Evolutionary conservation across 2,888 invertebrate species (phyloP), one percentile per base, ranked within the genome.

Genomic region (Dusona sp.): DNA sequence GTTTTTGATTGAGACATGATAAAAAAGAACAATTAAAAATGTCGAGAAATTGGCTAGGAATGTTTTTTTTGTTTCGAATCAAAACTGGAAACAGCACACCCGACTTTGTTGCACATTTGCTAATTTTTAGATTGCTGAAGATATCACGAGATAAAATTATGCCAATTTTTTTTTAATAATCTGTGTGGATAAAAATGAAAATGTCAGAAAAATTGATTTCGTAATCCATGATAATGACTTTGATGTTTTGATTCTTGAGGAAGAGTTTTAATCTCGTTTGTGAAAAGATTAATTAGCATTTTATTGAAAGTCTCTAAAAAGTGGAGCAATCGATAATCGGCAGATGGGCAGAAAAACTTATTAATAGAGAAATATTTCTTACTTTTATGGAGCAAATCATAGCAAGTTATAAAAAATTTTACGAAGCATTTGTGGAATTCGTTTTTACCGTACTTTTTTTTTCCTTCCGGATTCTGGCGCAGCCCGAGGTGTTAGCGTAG

Each of bases 351-450:
- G 9, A 54, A 54, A 54, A 54, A 9, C 3, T 54, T 9, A 8
- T 54, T 9, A 54, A 54, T 6, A n/a, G 6, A 51, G n/a, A 2
- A 3, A 51, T 51, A 22, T 22, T 54, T 6, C 22, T 54, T 22
- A 54, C 22, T 29, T 64, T 64, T 19, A 33, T 16, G 22, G 16
- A 16, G 8, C 16, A 45, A 68, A 16, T 68, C 25, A 25, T 13
- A 9, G 25, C 19, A 29, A 51, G 16, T 51, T 16, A 11, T 36
- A 38, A 33, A 73, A 54, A 36, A 33, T 8, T n/a, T 54, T 2
- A 54, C n/a, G 7, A 73, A 54, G 36, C n/a, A 54, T 51, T 45
- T 45, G 25, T 19, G 45, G 48, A 70, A 57, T 68, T 48, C n/a
- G 51, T 25, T 78, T 67, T 38, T 73, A 19, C 19, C 45, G 3